phyloP scores from a whole-genome alignment of 1,140 invertebrate genomes.

The Panulirus ornatus region DNA sequence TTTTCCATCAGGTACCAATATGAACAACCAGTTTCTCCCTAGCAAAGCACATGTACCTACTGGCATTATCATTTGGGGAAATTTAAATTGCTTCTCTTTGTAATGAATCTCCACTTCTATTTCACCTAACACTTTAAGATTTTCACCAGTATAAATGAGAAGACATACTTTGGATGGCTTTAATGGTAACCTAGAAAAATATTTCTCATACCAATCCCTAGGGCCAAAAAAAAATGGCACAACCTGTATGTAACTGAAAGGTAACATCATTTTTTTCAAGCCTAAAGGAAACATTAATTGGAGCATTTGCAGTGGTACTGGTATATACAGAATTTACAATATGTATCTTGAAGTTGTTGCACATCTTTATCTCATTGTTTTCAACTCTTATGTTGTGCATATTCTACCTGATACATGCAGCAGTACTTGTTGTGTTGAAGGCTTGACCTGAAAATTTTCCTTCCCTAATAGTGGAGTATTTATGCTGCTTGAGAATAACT shows the following conservation, averaged over 20 bases:
- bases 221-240: background rate
- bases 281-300: too few relatives aligned
- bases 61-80: background rate
- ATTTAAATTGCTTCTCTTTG: background rate
- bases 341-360: background rate
- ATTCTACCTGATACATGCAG: background rate
- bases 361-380: background rate
- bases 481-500: background rate
- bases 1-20: background rate
- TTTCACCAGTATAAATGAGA: too few relatives aligned
- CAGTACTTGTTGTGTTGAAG: too few relatives aligned
- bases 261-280: background rate
- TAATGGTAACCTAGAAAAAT: too few relatives aligned
- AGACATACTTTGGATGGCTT: too few relatives aligned
- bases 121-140: background rate
- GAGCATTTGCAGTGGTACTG: too few relatives aligned
- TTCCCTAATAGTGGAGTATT: background rate
- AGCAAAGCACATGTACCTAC: background rate
- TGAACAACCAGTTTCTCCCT: background rate
- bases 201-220: too few relatives aligned
- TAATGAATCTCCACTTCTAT: background rate
- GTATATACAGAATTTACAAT: background rate
- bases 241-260: background rate
- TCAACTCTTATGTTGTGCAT: background rate
- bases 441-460: conserved; percentile 1